Evolutionary conservation across 2,797 vertebrate genomes (phyloP).

Genomic region (Cossypha dichroa): DNA sequence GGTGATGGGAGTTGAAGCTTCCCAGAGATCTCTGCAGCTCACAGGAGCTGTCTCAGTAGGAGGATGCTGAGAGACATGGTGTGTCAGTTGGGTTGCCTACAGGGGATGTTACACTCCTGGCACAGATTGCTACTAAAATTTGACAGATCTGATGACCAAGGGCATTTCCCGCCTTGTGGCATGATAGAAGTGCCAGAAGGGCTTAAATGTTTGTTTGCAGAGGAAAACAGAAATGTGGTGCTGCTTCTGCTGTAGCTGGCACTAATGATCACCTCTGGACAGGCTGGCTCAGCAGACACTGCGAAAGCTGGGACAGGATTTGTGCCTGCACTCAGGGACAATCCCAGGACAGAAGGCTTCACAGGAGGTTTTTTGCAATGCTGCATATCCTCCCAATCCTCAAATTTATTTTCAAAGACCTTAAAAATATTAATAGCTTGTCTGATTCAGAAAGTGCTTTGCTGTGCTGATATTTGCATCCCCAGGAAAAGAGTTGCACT

Average conservation of each 20-base stretch:
- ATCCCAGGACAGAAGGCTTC: neutral
- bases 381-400: neutral
- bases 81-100: neutral
- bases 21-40: neutral
- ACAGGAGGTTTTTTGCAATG: neutral
- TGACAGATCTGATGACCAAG: neutral
- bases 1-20: neutral
- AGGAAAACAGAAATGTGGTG: neutral
- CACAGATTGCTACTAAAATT: neutral
- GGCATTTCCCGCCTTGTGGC: neutral
- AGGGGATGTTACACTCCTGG: neutral
- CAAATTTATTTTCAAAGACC: neutral
- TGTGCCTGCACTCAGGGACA: neutral
- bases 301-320: neutral
- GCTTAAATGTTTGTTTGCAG: neutral
- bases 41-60: fast-evolving
- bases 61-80: neutral
- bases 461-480: neutral
- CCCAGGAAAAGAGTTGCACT: neutral
- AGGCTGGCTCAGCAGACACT: neutral
- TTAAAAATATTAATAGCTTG: conserved; percentile 2
- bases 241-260: neutral
- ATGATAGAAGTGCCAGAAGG: neutral
- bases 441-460: neutral
- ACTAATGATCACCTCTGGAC: neutral